Conservation (phyloP, 2,888 invertebrate genomes). For the Orgyia antiqua region DNA sequence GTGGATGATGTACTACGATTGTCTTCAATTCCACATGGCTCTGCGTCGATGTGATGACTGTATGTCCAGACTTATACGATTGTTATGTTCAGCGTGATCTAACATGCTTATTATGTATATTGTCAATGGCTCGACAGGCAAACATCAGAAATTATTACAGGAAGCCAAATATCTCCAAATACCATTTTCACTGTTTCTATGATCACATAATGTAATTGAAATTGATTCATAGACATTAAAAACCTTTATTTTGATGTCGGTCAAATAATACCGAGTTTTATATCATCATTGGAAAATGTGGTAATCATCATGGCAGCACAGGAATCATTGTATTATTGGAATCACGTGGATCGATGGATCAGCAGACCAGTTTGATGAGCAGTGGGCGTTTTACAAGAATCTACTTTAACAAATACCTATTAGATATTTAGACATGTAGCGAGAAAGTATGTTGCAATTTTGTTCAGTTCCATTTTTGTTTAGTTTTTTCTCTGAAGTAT, state of each 20-base stretch:
- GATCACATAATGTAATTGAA: no score
- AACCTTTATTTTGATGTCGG: no score
- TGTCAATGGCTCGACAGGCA: slow-evolving; percentile 21
- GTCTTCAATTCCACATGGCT: slow-evolving; percentile 33
- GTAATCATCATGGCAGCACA: not conserved
- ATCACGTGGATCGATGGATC: slow-evolving; percentile 10
- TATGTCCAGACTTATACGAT: slow-evolving; percentile 12
- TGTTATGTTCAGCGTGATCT: not conserved
- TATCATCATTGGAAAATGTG: no score
- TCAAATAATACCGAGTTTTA: no score
- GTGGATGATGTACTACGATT: slow-evolving; percentile 35
- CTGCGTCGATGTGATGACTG: slow-evolving; percentile 26
- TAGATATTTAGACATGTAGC: slow-evolving; percentile 32
- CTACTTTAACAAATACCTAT: slow-evolving; percentile 20
- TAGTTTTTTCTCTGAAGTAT: slow-evolving; percentile 38
- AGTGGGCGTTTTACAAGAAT: slow-evolving; percentile 20
- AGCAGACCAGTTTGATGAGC: slow-evolving; percentile 7
- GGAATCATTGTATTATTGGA: not conserved
- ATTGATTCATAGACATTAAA: no score
- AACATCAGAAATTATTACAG: no score
- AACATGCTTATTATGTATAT: slow-evolving; percentile 15
- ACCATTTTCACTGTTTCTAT: no score
- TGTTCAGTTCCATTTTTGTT: slow-evolving; percentile 39
- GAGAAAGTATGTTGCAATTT: slow-evolving; percentile 36
- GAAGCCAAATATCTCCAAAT: no score